These are phyloP conservation scores for Drepana falcataria DNA, from an alignment of 2,888 invertebrate species.

Conservation along the genomic window DNA sequence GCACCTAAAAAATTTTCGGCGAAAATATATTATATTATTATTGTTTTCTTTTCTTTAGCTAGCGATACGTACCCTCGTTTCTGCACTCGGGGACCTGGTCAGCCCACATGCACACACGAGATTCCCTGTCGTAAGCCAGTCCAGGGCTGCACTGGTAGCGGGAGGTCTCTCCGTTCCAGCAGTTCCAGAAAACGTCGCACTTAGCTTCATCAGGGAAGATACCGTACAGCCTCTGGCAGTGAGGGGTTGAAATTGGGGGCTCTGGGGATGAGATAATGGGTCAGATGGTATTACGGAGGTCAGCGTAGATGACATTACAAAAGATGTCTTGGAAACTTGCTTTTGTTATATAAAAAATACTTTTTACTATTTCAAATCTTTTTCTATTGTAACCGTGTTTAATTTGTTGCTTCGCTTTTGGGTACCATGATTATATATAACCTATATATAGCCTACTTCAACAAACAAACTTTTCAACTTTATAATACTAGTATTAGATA, in stretches of 20 bases:
- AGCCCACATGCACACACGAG: slow-evolving; percentile 97
- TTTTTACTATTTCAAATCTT: neutral
- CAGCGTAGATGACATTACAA: no score
- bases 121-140: slow-evolving; percentile 94
- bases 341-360: no score
- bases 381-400: no score
- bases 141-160: slow-evolving; percentile 97
- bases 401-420: no score
- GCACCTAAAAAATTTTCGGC: no score
- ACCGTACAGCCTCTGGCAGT: slow-evolving; percentile 92
- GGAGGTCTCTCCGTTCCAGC: slow-evolving; percentile 97
- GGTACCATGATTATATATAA: no score
- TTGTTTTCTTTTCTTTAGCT: no score
- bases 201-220: slow-evolving; percentile 93
- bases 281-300: no score
- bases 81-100: slow-evolving; percentile 96
- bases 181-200: slow-evolving; percentile 97
- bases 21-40: no score
- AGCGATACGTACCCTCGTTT: slow-evolving; percentile 84
- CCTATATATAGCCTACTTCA: slow-evolving; percentile 1
- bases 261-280: slow-evolving; percentile 68
- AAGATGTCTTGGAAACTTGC: no score
- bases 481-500: no score
- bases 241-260: slow-evolving; percentile 89
- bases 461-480: slow-evolving; percentile 4